These are phyloP conservation scores for Chrysochloris asiatica DNA, from an alignment of 2,113 vertebrate genomes.

Conservation along the genomic window DNA sequence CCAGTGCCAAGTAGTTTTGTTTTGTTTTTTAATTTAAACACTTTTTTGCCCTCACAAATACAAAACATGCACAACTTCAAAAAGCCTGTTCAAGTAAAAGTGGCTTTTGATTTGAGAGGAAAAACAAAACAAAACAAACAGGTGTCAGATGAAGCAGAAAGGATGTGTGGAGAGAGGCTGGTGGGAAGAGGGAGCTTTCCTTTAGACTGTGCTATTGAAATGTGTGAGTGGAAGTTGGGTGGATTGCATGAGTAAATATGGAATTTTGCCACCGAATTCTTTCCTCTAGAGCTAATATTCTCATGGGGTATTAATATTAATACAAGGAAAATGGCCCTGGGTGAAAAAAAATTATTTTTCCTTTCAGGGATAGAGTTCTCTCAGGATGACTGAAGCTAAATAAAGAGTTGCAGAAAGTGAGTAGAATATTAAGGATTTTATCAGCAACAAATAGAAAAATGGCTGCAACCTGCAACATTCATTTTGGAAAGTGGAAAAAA, in stretches of 20 bases:
- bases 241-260: slow-evolving; percentile 68
- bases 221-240: slow-evolving; percentile 34
- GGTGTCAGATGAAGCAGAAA: neutral
- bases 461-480: neutral
- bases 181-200: neutral
- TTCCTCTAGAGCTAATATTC: slow-evolving; percentile 74
- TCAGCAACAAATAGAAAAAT: neutral
- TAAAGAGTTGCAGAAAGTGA: slow-evolving; percentile 18
- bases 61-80: neutral
- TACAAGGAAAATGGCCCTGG: slow-evolving; percentile 56
- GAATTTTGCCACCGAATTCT: slow-evolving; percentile 65
- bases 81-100: slow-evolving; percentile 12
- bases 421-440: slow-evolving; percentile 29
- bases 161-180: neutral
- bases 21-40: slow-evolving; percentile 4
- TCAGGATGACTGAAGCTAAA: slow-evolving; percentile 7
- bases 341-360: slow-evolving; percentile 65
- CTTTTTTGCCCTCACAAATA: slow-evolving; percentile 19
- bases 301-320: slow-evolving; percentile 71
- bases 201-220: neutral
- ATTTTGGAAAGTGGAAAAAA: neutral
- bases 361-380: neutral
- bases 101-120: neutral
- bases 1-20: neutral
- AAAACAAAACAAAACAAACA: neutral